Evolutionary conservation across 2,888 invertebrate species (phyloP), one percentile per base, ranked within the genome.

Genomic region (Eupithecia centaureata): DNA sequence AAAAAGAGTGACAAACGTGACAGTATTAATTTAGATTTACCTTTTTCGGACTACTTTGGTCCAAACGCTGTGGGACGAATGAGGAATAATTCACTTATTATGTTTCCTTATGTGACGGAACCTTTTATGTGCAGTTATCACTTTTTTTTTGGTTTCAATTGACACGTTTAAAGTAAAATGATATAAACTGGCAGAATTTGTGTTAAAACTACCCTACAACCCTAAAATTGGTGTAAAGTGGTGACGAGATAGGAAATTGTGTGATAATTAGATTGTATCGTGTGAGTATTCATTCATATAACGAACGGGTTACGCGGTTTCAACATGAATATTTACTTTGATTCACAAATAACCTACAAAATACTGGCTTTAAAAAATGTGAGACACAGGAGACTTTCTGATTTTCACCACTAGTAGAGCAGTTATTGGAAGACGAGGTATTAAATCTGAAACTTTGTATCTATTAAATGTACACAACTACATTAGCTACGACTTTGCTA

Each of bases 201-300:
- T 18, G 18, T 42, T 18, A 8, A 42, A 18, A 18, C 18, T 8
- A n/a, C n/a, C n/a, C n/a, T n/a, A n/a, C n/a, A 8, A n/a, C 18
- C 7, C n/a, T 10, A 30, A 28, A 28, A 54, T 54, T 54, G n/a
- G n/a, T 52, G 5, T n/a, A 18, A 18, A 30, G n/a, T n/a, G 54
- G 28, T n/a, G 54, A 30, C 27, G 54, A 54, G 32, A 32, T 52
- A 18, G 10, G 10, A 57, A 57, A 57, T 57, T 32, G 56, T 57
- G 12, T 57, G 18, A 57, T 30, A 57, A 57, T 57, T 57, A 32
- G 56, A 57, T 57, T 22, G 18, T 32, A 54, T 42, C 42, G 18
- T 18, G 38, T 38, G 38, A n/a, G 51, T 8, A 4, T 25, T 25
- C 22, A 51, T 25, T 25, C 12, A 51, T 25, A 25, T 8, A 51